Percentiles rank a stretch among this genome's conserved stretches.
These are phyloP conservation scores for Lophius piscatorius DNA, from an alignment of 2,113 vertebrate genomes.

Conservation along the genomic window DNA sequence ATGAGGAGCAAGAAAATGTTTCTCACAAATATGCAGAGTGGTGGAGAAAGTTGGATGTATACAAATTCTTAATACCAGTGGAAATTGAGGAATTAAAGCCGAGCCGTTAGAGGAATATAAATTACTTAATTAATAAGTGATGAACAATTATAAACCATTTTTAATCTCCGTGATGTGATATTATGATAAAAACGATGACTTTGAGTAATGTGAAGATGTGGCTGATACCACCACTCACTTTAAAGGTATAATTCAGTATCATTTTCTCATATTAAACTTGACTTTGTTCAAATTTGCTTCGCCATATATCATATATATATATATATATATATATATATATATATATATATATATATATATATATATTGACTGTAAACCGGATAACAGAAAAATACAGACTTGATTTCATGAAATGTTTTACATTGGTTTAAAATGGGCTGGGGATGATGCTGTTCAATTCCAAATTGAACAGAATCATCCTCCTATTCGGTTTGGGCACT, in stretches of 20 bases:
- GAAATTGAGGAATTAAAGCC: constrained; percentile 1
- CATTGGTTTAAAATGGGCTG: no score
- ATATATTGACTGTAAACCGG: no score
- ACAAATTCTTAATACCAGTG: neutral
- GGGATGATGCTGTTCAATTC: no score
- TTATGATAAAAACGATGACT: neutral
- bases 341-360: no score
- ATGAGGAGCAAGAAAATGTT: neutral
- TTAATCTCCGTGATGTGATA: neutral
- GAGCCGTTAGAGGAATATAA: constrained; percentile 1
- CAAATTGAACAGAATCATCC: no score
- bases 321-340: no score
- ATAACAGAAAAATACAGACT: no score
- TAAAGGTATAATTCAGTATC: neutral
- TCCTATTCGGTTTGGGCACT: no score
- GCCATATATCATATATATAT: no score
- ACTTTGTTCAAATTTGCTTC: neutral
- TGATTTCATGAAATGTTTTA: no score
- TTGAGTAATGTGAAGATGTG: neutral
- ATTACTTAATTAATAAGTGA: neutral
- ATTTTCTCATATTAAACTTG: neutral
- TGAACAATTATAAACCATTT: constrained; percentile 8
- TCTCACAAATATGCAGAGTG: neutral
- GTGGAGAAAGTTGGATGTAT: neutral
- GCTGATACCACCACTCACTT: neutral